These are phyloP conservation scores for Sminthurinus aureus DNA, from an alignment of 2,888 invertebrate genomes.

Conservation along the genomic window DNA sequence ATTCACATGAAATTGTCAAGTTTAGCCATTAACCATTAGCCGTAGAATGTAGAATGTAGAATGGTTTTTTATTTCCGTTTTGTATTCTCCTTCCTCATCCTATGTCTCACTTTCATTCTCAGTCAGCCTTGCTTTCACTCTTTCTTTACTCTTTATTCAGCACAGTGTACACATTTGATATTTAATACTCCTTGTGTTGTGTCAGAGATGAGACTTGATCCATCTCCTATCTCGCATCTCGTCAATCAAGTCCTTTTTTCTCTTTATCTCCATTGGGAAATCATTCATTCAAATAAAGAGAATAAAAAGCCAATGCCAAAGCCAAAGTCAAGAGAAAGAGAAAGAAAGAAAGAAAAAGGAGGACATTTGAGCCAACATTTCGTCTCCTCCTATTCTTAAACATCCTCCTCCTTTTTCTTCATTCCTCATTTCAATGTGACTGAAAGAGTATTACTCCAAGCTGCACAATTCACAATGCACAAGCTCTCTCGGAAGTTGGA, in stretches of 20 bases:
- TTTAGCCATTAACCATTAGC: no score
- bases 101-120: neutral
- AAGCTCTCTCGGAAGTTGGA: no score
- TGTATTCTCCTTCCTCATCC: no score
- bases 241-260: no score
- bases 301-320: no score
- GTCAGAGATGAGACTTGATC: no score
- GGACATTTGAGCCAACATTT: neutral
- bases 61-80: no score
- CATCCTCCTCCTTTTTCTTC: constrained; percentile 34
- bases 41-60: no score
- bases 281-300: neutral
- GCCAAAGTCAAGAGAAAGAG: constrained; percentile 32
- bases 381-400: constrained; percentile 1
- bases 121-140: neutral
- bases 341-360: constrained; percentile 14
- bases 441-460: neutral
- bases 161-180: no score
- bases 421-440: constrained; percentile 21
- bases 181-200: no score
- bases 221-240: no score
- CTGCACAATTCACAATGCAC: neutral
- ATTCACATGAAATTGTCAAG: no score
- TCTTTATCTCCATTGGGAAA: constrained; percentile 16
- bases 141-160: neutral